Evolutionary conservation across 2,888 invertebrate genomes (phyloP).

Genomic region (Barypeithes pellucidus): DNA sequence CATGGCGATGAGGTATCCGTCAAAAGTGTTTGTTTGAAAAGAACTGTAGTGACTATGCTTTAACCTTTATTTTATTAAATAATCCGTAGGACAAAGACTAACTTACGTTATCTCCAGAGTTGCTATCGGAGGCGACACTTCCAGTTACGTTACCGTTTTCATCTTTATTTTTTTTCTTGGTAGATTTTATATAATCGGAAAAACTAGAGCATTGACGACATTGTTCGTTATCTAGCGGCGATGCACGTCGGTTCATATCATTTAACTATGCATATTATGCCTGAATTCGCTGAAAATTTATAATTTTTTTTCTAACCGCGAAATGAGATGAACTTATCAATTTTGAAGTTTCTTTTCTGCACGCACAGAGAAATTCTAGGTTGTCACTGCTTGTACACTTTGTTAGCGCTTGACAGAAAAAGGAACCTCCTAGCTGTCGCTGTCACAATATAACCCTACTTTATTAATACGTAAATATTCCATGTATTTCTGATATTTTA

Average conservation of each 20-base stretch:
- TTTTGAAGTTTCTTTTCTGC: conserved; percentile 31
- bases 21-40: background rate
- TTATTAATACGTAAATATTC: background rate
- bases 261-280: conserved; percentile 42
- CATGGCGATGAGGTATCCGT: background rate
- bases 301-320: conserved; percentile 21
- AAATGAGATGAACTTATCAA: conserved; percentile 42
- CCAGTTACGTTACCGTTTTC: conserved; percentile 49
- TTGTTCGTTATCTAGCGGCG: conserved; percentile 68
- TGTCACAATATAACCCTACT: conserved; percentile 2
- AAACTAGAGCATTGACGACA: conserved; percentile 69
- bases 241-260: conserved; percentile 66
- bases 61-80: no score
- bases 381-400: no score
- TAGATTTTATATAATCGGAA: conserved; percentile 68
- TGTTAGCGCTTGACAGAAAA: no score
- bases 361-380: no score
- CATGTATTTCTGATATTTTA: background rate
- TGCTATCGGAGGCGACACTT: background rate
- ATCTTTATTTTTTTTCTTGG: conserved; percentile 61
- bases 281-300: conserved; percentile 38
- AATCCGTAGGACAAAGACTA: background rate
- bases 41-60: background rate
- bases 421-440: no score
- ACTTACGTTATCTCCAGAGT: conserved; percentile 26